These are phyloP conservation scores for Hyposmocoma kahamanoa DNA, from an alignment of 1,140 invertebrate species.

Conservation along the genomic window DNA sequence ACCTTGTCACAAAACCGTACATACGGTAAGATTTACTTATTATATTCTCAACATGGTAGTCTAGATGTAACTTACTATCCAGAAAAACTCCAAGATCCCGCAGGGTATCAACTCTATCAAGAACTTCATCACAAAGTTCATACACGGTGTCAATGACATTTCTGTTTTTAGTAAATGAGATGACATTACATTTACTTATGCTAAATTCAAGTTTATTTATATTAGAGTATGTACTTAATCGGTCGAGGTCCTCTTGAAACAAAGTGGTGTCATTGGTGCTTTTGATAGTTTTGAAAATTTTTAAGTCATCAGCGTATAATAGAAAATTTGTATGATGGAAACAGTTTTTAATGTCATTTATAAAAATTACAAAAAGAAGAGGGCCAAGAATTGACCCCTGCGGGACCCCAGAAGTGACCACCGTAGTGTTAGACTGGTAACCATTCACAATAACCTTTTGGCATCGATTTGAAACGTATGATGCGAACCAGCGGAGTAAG, in stretches of 20 bases:
- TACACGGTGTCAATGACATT: not conserved
- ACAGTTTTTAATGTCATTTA: slow-evolving; percentile 25
- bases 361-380: slow-evolving; percentile 27
- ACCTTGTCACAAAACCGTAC: slow-evolving; percentile 15
- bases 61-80: not conserved
- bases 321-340: slow-evolving; percentile 7
- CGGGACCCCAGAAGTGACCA: slow-evolving; percentile 26
- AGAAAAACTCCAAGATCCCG: not conserved
- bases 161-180: not conserved
- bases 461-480: slow-evolving; percentile 24
- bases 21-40: slow-evolving; percentile 12
- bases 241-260: slow-evolving; percentile 2
- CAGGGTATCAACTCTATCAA: not conserved
- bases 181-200: slow-evolving; percentile 1
- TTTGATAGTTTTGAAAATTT: not conserved
- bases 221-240: not conserved
- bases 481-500: slow-evolving; percentile 23
- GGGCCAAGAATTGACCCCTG: slow-evolving; percentile 30
- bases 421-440: slow-evolving; percentile 12
- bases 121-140: not conserved
- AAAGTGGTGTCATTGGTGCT: not conserved
- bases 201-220: not conserved
- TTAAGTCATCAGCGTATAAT: not conserved
- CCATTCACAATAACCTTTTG: slow-evolving; percentile 27
- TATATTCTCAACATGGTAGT: slow-evolving; percentile 11